These are phyloP conservation scores for Mellivora capensis DNA, from an alignment of 2,113 vertebrate genomes.

Conservation along the genomic window DNA sequence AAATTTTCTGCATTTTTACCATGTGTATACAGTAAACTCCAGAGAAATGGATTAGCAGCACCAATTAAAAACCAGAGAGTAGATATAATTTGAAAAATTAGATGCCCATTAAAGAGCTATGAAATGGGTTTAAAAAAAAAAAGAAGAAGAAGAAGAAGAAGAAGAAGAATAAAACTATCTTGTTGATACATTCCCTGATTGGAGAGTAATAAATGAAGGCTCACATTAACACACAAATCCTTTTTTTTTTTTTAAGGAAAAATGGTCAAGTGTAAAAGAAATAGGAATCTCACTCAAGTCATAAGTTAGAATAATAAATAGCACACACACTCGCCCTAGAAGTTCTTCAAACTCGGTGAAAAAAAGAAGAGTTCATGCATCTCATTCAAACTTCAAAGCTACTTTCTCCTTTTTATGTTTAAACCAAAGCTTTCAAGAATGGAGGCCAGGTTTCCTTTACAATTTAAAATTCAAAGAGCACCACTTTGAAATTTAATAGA, in stretches of 20 bases:
- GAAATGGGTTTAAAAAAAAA: constrained; percentile 1
- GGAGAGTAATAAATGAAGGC: constrained; percentile 39
- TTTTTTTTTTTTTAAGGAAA: neutral
- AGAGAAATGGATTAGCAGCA: constrained; percentile 42
- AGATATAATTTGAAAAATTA: constrained; percentile 46
- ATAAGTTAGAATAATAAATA: constrained; percentile 75
- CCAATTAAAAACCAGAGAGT: constrained; percentile 10
- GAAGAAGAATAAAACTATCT: constrained; percentile 26
- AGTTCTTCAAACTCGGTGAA: constrained; percentile 55
- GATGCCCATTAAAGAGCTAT: constrained; percentile 30
- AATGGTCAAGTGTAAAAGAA: constrained; percentile 72
- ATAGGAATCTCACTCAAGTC: constrained; percentile 65
- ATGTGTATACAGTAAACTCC: constrained; percentile 41
- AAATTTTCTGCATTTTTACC: constrained; percentile 61
- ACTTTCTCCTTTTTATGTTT: constrained; percentile 78
- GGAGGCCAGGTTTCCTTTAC: constrained; percentile 84
- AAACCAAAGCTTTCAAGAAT: constrained; percentile 81
- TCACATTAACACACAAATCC: constrained; percentile 23
- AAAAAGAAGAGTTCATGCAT: constrained; percentile 79
- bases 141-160: no score
- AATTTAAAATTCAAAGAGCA: constrained; percentile 83
- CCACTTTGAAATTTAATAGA: constrained; percentile 86
- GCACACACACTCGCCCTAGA: constrained; percentile 44
- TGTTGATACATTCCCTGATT: neutral
- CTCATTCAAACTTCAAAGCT: constrained; percentile 87